Percentiles rank a stretch among this genome's conserved stretches.
Evolutionary conservation across 2,888 invertebrate species (phyloP).

Genomic region (Tachina fera): DNA sequence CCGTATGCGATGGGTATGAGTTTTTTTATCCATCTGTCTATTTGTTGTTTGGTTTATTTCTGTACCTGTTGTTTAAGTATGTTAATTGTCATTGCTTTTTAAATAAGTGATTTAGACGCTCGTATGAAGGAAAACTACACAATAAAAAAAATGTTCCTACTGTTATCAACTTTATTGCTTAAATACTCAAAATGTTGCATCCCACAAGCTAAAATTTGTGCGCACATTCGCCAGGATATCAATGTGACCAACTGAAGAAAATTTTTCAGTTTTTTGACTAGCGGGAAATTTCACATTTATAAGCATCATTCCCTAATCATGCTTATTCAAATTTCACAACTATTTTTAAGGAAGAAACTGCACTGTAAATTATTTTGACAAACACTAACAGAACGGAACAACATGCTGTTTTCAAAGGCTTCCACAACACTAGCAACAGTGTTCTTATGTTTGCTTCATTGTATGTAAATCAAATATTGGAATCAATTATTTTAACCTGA

Average conservation of each 20-base stretch:
- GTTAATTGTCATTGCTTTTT: slow-evolving; percentile 70
- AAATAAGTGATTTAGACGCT: slow-evolving; percentile 67
- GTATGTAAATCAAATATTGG: too few species aligned
- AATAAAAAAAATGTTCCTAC: slow-evolving; percentile 19
- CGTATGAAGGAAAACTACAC: neutral
- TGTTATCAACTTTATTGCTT: slow-evolving; percentile 36
- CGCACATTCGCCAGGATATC: neutral
- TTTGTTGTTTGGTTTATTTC: slow-evolving; percentile 26
- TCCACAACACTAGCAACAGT: too few species aligned
- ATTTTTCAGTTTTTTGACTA: neutral
- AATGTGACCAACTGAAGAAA: slow-evolving; percentile 48
- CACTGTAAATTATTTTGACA: too few species aligned
- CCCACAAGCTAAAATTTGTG: slow-evolving; percentile 53
- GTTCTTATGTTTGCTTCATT: too few species aligned
- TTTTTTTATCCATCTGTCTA: slow-evolving; percentile 27
- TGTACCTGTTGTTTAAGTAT: slow-evolving; percentile 68
- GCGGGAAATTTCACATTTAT: too few species aligned
- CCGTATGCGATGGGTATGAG: neutral
- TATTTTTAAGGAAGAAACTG: too few species aligned
- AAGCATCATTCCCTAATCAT: too few species aligned
- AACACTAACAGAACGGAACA: too few species aligned
- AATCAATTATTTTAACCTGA: too few species aligned
- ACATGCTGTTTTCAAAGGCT: too few species aligned
- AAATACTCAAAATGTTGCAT: slow-evolving; percentile 55
- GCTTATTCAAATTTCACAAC: too few species aligned